Conservation (phyloP, 30 jellyfish, hydroid and myxozoan genomes). For the Rhopilema esculentum region DNA sequence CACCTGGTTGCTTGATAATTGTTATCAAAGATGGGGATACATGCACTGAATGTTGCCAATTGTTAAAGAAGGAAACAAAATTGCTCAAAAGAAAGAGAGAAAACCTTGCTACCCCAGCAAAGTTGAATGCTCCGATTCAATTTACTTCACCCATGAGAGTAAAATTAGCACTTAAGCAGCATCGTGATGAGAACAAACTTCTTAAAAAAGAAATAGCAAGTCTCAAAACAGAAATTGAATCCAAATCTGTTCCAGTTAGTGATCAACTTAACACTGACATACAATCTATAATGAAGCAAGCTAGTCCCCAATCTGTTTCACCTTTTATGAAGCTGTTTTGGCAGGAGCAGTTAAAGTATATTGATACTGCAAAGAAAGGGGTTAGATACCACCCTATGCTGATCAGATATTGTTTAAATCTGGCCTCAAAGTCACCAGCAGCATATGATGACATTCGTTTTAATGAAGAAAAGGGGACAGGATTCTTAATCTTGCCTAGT, state of each 20-base stretch:
- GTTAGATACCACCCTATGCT: constrained; percentile 82
- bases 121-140: constrained; percentile 54
- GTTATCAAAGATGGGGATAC: not conserved
- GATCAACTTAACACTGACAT: constrained; percentile 33
- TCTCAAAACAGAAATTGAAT: constrained; percentile 32
- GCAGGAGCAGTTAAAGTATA: constrained; percentile 77
- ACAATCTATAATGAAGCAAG: constrained; percentile 12
- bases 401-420: constrained; percentile 52
- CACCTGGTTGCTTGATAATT: not conserved
- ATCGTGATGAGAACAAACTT: constrained; percentile 38
- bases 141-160: constrained; percentile 49
- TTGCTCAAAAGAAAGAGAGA: not conserved
- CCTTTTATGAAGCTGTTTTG: constrained; percentile 86
- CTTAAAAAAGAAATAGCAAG: constrained; percentile 46
- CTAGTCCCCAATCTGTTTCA: constrained; percentile 29
- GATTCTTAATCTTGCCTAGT: constrained; percentile 27
- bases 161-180: constrained; percentile 45
- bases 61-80: not conserved
- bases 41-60: not conserved
- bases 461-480: constrained; percentile 4
- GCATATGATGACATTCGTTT: constrained; percentile 11
- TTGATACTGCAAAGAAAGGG: constrained; percentile 51
- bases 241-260: constrained; percentile 7
- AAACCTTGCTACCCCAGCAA: constrained; percentile 38
- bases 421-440: not conserved